A percentile compares a stretch with the other conserved stretches of the same genome.
These are phyloP conservation scores for Hemithea aestivaria DNA, from an alignment of 2,888 invertebrate species.

Conservation along the genomic window DNA sequence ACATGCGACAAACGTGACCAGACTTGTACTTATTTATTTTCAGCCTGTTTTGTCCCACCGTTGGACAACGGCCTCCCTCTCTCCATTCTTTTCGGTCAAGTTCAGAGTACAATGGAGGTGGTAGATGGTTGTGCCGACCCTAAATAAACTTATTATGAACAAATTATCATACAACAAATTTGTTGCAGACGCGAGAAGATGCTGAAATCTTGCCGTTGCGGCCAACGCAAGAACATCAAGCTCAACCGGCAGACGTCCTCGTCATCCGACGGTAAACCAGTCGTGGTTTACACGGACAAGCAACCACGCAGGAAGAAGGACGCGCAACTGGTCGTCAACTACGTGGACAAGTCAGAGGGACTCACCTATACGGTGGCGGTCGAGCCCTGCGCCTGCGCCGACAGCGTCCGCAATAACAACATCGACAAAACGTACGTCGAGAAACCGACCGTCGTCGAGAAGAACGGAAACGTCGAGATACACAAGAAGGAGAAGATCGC, in stretches of 20 bases:
- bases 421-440: conserved; percentile 17
- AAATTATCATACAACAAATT: no score
- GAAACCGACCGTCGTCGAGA: conserved; percentile 44
- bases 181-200: conserved; percentile 47
- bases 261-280: conserved; percentile 50
- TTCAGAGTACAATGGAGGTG: no score
- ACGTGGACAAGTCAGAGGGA: conserved; percentile 30
- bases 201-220: conserved; percentile 56
- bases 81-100: no score
- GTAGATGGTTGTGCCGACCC: no score
- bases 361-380: conserved; percentile 34
- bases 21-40: no score
- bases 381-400: conserved; percentile 25
- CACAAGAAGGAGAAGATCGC: conserved; percentile 29
- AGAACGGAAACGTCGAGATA: conserved; percentile 49
- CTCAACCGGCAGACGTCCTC: conserved; percentile 55
- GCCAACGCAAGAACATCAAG: conserved; percentile 43
- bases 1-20: no score
- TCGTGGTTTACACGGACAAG: conserved; percentile 5
- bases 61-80: no score
- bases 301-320: conserved; percentile 35
- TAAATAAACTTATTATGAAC: no score
- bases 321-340: conserved; percentile 41
- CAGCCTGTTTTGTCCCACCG: no score
- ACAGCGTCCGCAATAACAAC: conserved; percentile 44